Evolutionary conservation across 1,140 invertebrate species (phyloP).

Genomic region (Bacillus rossius): DNA sequence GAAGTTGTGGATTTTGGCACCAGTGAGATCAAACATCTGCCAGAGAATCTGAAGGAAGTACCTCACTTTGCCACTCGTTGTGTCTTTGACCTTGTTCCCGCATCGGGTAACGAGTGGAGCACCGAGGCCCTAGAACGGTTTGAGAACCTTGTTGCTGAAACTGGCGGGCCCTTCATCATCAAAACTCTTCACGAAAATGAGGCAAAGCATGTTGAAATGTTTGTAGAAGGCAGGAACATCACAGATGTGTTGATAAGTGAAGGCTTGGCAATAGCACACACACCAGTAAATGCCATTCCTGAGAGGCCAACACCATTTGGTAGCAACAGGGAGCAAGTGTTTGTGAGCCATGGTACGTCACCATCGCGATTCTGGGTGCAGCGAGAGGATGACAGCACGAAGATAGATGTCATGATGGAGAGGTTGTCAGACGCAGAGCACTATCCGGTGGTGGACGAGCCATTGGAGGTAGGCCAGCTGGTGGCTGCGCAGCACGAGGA

Average conservation of each 20-base stretch:
- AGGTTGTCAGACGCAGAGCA: conserved; percentile 30
- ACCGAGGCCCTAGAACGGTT: background rate
- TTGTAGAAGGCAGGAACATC: background rate
- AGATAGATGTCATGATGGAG: conserved; percentile 3
- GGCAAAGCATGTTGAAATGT: background rate
- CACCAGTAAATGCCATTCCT: background rate
- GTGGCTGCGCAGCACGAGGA: conserved; percentile 52
- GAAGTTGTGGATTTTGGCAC: conserved; percentile 57
- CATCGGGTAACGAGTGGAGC: background rate
- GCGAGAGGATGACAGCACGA: background rate
- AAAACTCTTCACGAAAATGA: background rate
- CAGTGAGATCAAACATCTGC: conserved; percentile 50
- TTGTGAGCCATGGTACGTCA: conserved; percentile 15
- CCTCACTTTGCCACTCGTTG: background rate
- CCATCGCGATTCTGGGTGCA: conserved; percentile 19
- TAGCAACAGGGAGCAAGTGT: conserved; percentile 7
- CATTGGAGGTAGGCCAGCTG: conserved; percentile 43
- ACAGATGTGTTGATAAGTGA: background rate
- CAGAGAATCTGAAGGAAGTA: background rate
- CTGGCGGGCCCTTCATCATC: background rate
- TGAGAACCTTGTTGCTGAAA: conserved; percentile 35
- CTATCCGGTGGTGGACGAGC: conserved; percentile 37
- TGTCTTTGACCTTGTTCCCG: background rate
- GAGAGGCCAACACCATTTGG: background rate
- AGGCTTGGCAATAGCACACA: background rate